These are phyloP conservation scores for Brachypterus glaber DNA, from an alignment of 2,888 invertebrate species.

Conservation along the genomic window DNA sequence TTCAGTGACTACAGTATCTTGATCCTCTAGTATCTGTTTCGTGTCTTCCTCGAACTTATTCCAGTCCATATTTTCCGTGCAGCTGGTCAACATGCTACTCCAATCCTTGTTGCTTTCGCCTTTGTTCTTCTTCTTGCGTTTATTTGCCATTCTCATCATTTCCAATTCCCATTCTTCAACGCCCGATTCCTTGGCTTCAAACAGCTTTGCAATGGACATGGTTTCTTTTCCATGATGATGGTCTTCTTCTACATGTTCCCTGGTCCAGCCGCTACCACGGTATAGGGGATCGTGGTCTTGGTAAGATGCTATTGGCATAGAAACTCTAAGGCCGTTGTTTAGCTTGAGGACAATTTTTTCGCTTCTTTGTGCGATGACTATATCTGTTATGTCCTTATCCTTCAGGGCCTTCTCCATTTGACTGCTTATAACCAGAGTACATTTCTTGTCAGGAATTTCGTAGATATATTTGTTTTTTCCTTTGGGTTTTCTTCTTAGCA, in stretches of 20 bases:
- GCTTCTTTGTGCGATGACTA: slow-evolving; percentile 64
- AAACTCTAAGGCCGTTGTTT: slow-evolving; percentile 58
- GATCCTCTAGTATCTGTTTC: slow-evolving; percentile 59
- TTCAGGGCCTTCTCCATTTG: slow-evolving; percentile 65
- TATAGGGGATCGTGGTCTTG: slow-evolving; percentile 29
- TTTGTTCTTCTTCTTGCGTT: slow-evolving; percentile 35
- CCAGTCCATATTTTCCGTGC: slow-evolving; percentile 52
- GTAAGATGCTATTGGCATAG: slow-evolving; percentile 47
- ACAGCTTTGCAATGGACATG: slow-evolving; percentile 55
- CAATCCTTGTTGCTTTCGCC: slow-evolving; percentile 33
- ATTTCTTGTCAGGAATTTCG: slow-evolving; percentile 60
- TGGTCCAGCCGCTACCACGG: slow-evolving; percentile 41
- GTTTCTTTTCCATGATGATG: slow-evolving; percentile 38
- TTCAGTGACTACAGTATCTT: slow-evolving; percentile 45
- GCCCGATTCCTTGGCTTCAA: slow-evolving; percentile 37
- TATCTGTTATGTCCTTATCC: slow-evolving; percentile 64
- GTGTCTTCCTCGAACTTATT: slow-evolving; percentile 61
- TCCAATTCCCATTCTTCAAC: slow-evolving; percentile 38
- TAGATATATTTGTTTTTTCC: slow-evolving; percentile 56
- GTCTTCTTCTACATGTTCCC: slow-evolving; percentile 42
- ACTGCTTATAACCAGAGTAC: slow-evolving; percentile 61
- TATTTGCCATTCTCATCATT: slow-evolving; percentile 37
- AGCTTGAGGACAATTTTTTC: slow-evolving; percentile 62
- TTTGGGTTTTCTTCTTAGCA: slow-evolving; percentile 50
- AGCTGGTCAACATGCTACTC: slow-evolving; percentile 46